These are phyloP conservation scores for Heliopora coerulea DNA, from an alignment of 92 coral and sea anemone genomes.

Conservation along the genomic window DNA sequence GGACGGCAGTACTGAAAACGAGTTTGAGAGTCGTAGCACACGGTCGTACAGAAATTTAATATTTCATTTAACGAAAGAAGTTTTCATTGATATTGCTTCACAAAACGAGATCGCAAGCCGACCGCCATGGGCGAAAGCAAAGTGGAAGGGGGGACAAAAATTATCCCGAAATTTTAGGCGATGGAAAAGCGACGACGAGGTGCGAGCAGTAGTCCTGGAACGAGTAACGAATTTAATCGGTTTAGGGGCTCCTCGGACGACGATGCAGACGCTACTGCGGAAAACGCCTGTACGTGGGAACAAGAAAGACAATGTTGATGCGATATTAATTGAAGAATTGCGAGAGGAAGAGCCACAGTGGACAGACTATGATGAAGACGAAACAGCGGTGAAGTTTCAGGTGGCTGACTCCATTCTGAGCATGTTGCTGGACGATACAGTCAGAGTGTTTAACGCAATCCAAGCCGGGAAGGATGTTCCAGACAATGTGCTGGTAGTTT, in stretches of 20 bases:
- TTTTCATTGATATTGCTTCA: conserved; percentile 65
- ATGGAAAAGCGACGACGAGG: conserved; percentile 73
- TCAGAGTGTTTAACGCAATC: conserved; percentile 88
- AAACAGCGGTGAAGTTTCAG: conserved; percentile 91
- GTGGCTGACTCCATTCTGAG: conserved; percentile 95
- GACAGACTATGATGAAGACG: conserved; percentile 97
- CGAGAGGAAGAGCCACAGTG: conserved; percentile 97
- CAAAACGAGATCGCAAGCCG: conserved; percentile 72
- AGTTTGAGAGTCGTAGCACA: conserved; percentile 64
- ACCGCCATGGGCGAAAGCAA: conserved; percentile 92
- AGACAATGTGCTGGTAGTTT: conserved; percentile 35
- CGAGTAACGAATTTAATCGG: conserved; percentile 83
- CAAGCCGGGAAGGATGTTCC: conserved; percentile 46
- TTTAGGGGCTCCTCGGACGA: conserved; percentile 82
- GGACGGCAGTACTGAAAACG: conserved; percentile 56
- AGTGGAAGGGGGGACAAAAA: conserved; percentile 51
- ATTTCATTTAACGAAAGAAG: conserved; percentile 83
- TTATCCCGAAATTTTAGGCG: conserved; percentile 54
- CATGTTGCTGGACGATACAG: conserved; percentile 82
- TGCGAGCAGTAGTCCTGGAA: conserved; percentile 69
- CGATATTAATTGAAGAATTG: conserved; percentile 89
- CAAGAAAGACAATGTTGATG: conserved; percentile 94
- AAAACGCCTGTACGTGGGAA: conserved; percentile 95
- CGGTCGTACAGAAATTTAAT: conserved; percentile 76
- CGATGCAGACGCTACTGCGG: conserved; percentile 80